These are phyloP conservation scores for Oryzias curvinotus DNA, from an alignment of 2,113 vertebrate genomes.

Conservation along the genomic window DNA sequence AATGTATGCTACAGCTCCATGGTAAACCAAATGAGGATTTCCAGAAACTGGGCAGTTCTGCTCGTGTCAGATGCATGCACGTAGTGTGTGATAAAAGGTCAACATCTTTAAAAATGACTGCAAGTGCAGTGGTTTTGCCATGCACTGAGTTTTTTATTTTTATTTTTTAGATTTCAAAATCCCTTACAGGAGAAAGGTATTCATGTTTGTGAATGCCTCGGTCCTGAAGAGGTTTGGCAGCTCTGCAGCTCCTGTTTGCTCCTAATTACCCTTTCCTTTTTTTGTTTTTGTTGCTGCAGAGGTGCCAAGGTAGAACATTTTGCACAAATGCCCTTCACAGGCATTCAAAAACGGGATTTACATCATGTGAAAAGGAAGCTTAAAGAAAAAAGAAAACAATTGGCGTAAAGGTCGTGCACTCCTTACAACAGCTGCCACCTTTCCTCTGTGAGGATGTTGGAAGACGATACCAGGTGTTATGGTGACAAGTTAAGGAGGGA, in stretches of 20 bases:
- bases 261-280: slow-evolving; percentile 51
- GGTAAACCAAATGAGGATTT: slow-evolving; percentile 11
- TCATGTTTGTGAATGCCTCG: slow-evolving; percentile 64
- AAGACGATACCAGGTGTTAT: slow-evolving; percentile 67
- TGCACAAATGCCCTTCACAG: slow-evolving; percentile 58
- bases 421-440: slow-evolving; percentile 75
- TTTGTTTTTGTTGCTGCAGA: slow-evolving; percentile 56
- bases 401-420: slow-evolving; percentile 62
- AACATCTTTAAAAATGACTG: slow-evolving; percentile 52
- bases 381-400: slow-evolving; percentile 58
- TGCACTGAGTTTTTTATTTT: slow-evolving; percentile 57
- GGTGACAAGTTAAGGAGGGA: slow-evolving; percentile 62
- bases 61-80: slow-evolving; percentile 57
- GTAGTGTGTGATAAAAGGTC: slow-evolving; percentile 23
- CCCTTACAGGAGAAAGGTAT: slow-evolving; percentile 58
- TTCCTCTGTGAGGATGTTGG: slow-evolving; percentile 70
- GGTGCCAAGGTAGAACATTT: slow-evolving; percentile 64
- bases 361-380: slow-evolving; percentile 49
- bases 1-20: slow-evolving; percentile 8
- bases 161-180: slow-evolving; percentile 1
- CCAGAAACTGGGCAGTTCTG: slow-evolving; percentile 8
- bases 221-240: slow-evolving; percentile 66
- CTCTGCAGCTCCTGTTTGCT: slow-evolving; percentile 59
- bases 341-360: slow-evolving; percentile 47
- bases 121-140: slow-evolving; percentile 67